A percentile compares a stretch with the other conserved stretches of the same genome.
Evolutionary conservation across 2,888 invertebrate genomes (phyloP).

Genomic region (Xanthia icteritia): DNA sequence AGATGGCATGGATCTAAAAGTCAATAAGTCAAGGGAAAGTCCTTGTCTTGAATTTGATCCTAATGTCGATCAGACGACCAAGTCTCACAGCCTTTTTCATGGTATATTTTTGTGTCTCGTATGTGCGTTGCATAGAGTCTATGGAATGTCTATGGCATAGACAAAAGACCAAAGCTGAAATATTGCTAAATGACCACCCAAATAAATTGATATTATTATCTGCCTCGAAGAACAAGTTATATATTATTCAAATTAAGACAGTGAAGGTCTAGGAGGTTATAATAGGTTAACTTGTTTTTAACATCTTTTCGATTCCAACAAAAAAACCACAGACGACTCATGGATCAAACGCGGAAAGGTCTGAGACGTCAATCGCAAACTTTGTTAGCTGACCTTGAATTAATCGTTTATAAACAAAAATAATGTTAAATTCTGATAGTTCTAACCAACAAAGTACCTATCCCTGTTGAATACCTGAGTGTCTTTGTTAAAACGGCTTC

Average conservation of each 20-base stretch:
- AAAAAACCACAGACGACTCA: not conserved
- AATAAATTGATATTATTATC: not conserved
- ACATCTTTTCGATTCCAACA: not conserved
- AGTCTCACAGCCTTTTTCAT: not conserved
- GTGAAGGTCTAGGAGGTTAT: slow-evolving; percentile 12
- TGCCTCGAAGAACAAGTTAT: not conserved
- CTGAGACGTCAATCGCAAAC: not conserved
- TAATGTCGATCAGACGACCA: slow-evolving; percentile 13
- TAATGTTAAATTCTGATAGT: not conserved
- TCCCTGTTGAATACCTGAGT: slow-evolving; percentile 23
- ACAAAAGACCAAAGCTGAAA: not conserved
- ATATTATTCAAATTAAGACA: not conserved
- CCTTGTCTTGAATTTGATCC: slow-evolving; percentile 19
- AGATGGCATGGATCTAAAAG: slow-evolving; percentile 36
- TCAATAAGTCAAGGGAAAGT: slow-evolving; percentile 49
- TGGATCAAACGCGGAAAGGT: slow-evolving; percentile 8
- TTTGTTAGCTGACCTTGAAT: slow-evolving; percentile 38
- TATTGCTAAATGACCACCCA: not conserved
- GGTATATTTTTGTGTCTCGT: not conserved
- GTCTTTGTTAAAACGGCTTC: slow-evolving; percentile 2
- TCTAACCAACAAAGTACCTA: not conserved
- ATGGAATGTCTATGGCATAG: no score
- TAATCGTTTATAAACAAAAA: slow-evolving; percentile 15
- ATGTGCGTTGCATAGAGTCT: not conserved
- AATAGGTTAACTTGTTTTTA: not conserved